Conservation (phyloP, 1,140 invertebrate genomes). For the Ephestia elutella region DNA sequence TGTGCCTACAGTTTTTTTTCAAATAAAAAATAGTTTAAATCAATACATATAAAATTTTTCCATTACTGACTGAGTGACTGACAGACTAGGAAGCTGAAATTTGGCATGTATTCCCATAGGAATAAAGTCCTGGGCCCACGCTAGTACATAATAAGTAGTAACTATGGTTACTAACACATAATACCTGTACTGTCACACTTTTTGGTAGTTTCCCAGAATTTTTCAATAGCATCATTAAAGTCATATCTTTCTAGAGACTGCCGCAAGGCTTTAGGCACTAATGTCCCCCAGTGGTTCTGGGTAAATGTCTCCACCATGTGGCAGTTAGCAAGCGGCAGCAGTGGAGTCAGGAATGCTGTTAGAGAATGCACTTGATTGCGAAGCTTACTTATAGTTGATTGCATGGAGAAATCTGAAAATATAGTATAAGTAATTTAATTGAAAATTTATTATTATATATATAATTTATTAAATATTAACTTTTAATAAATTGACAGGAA, state of each 20-base stretch:
- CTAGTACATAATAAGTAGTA: too few species aligned
- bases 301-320: slow-evolving; percentile 89
- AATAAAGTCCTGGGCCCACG: too few species aligned
- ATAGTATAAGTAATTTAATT: not conserved
- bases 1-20: too few species aligned
- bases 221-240: slow-evolving; percentile 49
- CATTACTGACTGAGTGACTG: too few species aligned
- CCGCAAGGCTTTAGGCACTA: slow-evolving; percentile 75
- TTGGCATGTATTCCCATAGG: too few species aligned
- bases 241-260: slow-evolving; percentile 69
- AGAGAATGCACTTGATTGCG: slow-evolving; percentile 72
- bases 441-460: too few species aligned
- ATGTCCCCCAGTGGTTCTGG: slow-evolving; percentile 78
- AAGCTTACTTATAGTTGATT: slow-evolving; percentile 39
- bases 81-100: too few species aligned
- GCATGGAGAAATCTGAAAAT: slow-evolving; percentile 28
- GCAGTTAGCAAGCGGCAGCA: slow-evolving; percentile 80
- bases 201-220: slow-evolving; percentile 54
- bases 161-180: too few species aligned
- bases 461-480: too few species aligned
- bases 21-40: too few species aligned
- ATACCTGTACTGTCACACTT: slow-evolving; percentile 31
- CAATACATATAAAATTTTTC: too few species aligned
- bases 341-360: slow-evolving; percentile 75
- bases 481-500: too few species aligned